Conservation (phyloP, 2,797 vertebrate genomes). For the Taeniopygia guttata region DNA sequence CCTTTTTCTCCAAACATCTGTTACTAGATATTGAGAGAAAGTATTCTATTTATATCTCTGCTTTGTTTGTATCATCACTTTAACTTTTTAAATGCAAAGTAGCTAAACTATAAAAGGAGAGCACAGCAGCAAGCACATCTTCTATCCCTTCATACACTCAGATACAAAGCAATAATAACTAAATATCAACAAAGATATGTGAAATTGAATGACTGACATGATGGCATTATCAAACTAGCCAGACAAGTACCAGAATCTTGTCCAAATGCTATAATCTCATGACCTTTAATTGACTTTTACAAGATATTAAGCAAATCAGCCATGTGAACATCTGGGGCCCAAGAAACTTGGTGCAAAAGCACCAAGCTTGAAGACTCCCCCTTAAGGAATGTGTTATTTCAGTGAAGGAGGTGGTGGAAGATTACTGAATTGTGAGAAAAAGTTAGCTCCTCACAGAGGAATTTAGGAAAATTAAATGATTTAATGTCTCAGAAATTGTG, state of each 20-base stretch:
- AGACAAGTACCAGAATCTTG: not conserved
- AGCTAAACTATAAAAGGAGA: not conserved
- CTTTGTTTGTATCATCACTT: not conserved
- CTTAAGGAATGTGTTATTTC: not conserved
- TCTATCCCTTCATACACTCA: not conserved
- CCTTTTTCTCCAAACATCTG: conserved; percentile 2
- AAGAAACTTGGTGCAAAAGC: not conserved
- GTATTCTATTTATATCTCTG: not conserved
- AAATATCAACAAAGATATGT: not conserved
- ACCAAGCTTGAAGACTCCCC: not conserved
- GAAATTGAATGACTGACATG: not conserved
- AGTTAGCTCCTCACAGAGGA: not conserved
- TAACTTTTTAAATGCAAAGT: not conserved
- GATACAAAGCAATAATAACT: not conserved
- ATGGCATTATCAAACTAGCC: not conserved
- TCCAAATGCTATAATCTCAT: not conserved
- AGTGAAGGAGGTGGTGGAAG: not conserved
- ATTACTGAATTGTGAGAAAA: not conserved
- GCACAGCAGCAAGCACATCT: not conserved
- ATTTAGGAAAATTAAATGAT: conserved; percentile 38
- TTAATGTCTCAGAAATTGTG: not conserved
- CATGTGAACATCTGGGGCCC: not conserved
- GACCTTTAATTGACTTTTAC: not conserved
- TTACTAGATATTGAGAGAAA: not conserved
- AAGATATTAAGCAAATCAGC: not conserved